Evolutionary conservation across 1,140 invertebrate species (phyloP), one percentile per base, ranked within the genome.

Genomic region (Cherax destructor): DNA sequence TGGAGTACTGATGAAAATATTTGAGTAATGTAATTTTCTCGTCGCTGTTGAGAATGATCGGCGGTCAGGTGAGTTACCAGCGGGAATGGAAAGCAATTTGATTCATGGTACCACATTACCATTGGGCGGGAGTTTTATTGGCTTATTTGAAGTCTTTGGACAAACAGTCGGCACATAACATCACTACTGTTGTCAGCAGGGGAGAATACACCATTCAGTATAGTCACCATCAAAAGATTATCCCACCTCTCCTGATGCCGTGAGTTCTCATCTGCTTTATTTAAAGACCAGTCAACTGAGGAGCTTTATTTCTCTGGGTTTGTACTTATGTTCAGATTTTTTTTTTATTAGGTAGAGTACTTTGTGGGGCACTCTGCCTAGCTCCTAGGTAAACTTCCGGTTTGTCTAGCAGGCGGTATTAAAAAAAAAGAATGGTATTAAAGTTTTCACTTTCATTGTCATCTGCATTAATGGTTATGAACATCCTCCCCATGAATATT

Each of bases 231-330:
- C 83, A 21, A 85, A 72, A 61, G 47, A 74, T 83, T 83, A 30
- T 84, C 83, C 89, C 83, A 91, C 56, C 89, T 91, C 89, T 85
- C 89, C 89, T 91, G 89, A 91, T 76, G 89, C 89, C 83, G 83
- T 80, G 83, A 76, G 89, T 91, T 91, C 89, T 91, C 89, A 91
- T 78, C 72, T 91, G 83, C 83, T 91, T 88, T 91, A 79, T 85
- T 91, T 85, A 49, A 86, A 85, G n/a, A 85, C 61, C 52, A 85
- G 83, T 91, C 80, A 91, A 85, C 89, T 91, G 89, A 91, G 89
- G 89, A 91, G 89, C 89, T 91, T 91, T 91, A 83, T 91, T 91
- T 91, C 89, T 91, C 89, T 91, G 89, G 89, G 89, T 91, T 91
- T 91, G 89, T 91, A 91, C 89, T 91, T 91, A 91, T 87, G 50